Evolutionary conservation across 2,797 vertebrate species (phyloP).

Genomic region (Mergus octosetaceus): DNA sequence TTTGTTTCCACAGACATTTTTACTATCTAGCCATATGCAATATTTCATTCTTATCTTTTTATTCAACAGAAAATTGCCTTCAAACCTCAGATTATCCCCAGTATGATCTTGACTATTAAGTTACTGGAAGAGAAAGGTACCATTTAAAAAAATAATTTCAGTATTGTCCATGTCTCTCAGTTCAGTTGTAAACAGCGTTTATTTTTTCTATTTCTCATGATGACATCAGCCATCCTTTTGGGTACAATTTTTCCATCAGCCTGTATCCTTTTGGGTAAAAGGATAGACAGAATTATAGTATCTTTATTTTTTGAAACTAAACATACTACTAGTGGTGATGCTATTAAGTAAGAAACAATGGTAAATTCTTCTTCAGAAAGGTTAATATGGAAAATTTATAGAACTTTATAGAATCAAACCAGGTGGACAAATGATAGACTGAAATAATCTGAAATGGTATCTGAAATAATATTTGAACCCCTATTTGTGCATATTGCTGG

Average conservation of each 20-base stretch:
- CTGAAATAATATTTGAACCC: neutral
- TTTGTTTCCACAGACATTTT: conserved; percentile 72
- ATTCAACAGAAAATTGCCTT: conserved; percentile 65
- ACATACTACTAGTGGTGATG: neutral
- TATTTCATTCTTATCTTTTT: conserved; percentile 73
- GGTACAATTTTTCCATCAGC: too few relatives aligned
- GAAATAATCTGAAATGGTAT: neutral
- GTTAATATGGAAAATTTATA: neutral
- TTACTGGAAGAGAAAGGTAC: conserved; percentile 46
- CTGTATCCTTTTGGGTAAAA: neutral
- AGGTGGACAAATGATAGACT: neutral
- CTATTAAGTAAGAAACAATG: neutral
- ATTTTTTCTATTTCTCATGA: conserved; percentile 16
- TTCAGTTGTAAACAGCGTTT: conserved; percentile 59
- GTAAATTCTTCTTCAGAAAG: neutral
- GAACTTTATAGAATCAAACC: neutral
- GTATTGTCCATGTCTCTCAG: neutral
- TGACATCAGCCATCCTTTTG: neutral
- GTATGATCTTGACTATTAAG: conserved; percentile 54
- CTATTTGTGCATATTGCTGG: neutral
- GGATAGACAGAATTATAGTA: neutral
- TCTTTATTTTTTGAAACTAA: neutral
- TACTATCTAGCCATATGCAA: conserved; percentile 56
- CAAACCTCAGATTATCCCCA: conserved; percentile 58
- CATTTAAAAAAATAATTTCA: conserved; percentile 29